Conservation (phyloP, 1,140 invertebrate species). For the Hirudo medicinalis region DNA sequence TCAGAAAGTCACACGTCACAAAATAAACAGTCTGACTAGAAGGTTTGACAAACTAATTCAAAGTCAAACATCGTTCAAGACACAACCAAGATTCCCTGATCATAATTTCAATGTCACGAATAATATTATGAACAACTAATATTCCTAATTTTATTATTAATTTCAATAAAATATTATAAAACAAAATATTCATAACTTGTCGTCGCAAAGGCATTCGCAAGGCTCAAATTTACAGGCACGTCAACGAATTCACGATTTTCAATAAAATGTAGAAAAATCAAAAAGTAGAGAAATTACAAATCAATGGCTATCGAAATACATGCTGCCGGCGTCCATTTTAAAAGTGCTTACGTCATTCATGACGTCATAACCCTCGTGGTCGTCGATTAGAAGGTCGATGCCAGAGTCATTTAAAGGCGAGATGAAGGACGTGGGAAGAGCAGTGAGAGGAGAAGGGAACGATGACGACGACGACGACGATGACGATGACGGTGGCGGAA, state of each 20-base stretch:
- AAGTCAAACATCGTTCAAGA: too few species aligned
- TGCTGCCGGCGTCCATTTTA: neutral
- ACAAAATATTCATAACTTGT: too few species aligned
- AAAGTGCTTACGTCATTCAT: neutral
- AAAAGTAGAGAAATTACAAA: neutral
- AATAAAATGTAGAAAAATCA: neutral
- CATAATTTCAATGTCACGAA: too few species aligned
- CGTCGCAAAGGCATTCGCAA: neutral
- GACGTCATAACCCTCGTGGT: neutral
- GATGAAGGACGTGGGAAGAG: neutral
- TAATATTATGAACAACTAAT: too few species aligned
- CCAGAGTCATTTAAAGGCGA: conserved; percentile 7
- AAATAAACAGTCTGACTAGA: too few species aligned
- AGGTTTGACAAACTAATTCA: too few species aligned
- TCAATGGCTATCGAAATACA: neutral
- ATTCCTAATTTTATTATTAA: too few species aligned
- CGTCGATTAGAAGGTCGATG: conserved; percentile 4
- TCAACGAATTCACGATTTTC: neutral
- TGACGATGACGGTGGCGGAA: too few species aligned
- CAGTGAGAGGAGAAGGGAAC: neutral
- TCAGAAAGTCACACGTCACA: too few species aligned
- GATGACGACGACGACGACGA: too few species aligned
- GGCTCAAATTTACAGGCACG: neutral
- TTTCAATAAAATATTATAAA: too few species aligned
- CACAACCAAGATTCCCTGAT: too few species aligned